Evolutionary conservation across 2,113 vertebrate genomes (phyloP).

Genomic region (Tichodroma muraria): DNA sequence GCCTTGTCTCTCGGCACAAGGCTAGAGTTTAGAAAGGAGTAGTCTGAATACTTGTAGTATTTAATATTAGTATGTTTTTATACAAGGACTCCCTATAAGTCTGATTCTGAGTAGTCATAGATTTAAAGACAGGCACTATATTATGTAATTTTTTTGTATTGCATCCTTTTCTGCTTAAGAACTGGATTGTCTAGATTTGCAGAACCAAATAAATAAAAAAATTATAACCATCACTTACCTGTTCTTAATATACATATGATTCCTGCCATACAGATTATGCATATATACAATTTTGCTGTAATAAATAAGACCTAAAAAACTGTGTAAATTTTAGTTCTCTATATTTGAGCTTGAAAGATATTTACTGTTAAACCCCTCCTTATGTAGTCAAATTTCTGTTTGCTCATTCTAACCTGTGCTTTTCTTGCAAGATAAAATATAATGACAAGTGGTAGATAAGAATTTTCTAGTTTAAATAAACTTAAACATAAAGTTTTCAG

Average conservation of each 20-base stretch:
- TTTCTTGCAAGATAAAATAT: background rate
- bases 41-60: background rate
- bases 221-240: background rate
- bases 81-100: background rate
- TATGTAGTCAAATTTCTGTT: background rate
- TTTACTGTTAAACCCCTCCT: background rate
- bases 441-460: background rate
- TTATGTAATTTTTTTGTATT: background rate
- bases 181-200: background rate
- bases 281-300: background rate
- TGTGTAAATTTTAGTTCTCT: no score
- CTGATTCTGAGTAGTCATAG: background rate
- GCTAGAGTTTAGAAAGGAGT: background rate
- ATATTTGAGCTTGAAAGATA: background rate
- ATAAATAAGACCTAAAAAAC: no score
- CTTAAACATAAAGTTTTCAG: background rate
- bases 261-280: background rate
- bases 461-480: background rate
- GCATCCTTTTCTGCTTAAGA: background rate
- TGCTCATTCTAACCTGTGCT: background rate
- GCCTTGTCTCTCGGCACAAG: background rate
- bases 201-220: background rate
- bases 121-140: background rate
- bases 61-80: background rate
- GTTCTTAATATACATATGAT: background rate